Evolutionary conservation across 2,113 vertebrate genomes (phyloP), one percentile per base, ranked within the genome.

Genomic region (Ptilorrhoa leucosticta): DNA sequence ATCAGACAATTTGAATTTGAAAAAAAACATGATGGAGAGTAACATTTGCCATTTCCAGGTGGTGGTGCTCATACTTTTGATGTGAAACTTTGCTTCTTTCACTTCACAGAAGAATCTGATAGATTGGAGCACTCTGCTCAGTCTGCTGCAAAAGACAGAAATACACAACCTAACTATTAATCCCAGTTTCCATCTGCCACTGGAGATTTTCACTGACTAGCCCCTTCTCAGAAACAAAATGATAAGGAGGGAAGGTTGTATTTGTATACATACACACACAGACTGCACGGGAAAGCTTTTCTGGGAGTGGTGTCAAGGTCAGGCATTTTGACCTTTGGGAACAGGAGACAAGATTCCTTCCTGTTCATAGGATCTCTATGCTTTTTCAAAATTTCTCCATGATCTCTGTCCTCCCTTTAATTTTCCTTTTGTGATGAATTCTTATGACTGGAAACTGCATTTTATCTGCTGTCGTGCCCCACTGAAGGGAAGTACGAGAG

Each of bases 361-460:
- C 5, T 37, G 23, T 82, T 28, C 9, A 11, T 5, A 71, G 37
- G 20, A 37, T 70, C 10, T 13, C 8, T 39, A 10, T 23, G 12
- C 10, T 73, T 79, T 79, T 56, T 15, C 19, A 53, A 3, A 76
- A 26, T 68, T 47, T 68, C 33, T 58, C 9, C 4, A 19, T 57
- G 4, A 11, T 56, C 13, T 77, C 33, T 86, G 13, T 79, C 13
- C 12, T 68, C 24, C 33, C 13, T 92, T 93, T 68, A 40, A 5
- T 93, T 92, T 94, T 82, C 64, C 31, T 95, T 66, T 89, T 78
- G 42, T 69, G 69, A 66, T 68, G 44, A 90, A 80, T 68, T 96
- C 37, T 56, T 18, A 7, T 60, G 56, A 96, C 45, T 64, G 39
- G 57, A 65, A 78, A 47, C 31, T 71, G 54, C 15, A 53, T 85